A percentile compares a stretch with the other conserved stretches of the same genome.
These are phyloP conservation scores for Agrotis ipsilon DNA, from an alignment of 2,888 invertebrate species.

Conservation along the genomic window DNA sequence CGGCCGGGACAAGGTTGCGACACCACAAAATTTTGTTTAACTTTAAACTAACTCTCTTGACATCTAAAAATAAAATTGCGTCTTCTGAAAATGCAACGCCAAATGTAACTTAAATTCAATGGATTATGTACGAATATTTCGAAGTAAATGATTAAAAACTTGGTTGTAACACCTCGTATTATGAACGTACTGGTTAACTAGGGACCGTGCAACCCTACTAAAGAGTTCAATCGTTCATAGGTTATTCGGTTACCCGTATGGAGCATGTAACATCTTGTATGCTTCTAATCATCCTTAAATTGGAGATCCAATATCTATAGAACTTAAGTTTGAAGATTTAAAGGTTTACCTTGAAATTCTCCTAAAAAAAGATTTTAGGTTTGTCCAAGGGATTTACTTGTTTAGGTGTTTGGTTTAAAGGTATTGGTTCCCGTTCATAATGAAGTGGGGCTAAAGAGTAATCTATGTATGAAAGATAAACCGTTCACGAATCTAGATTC, in stretches of 20 bases:
- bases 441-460: not conserved
- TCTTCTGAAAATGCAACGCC: too few relatives aligned
- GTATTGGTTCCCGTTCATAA: not conserved
- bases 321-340: too few relatives aligned
- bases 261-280: not conserved
- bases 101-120: too few relatives aligned
- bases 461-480: not conserved
- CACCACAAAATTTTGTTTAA: too few relatives aligned
- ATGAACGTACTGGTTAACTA: not conserved
- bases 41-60: too few relatives aligned
- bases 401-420: not conserved
- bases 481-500: not conserved
- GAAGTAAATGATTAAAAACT: too few relatives aligned
- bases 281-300: not conserved
- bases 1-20: too few relatives aligned
- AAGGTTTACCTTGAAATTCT: too few relatives aligned
- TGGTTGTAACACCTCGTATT: too few relatives aligned
- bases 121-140: too few relatives aligned
- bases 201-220: not conserved
- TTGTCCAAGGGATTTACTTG: not conserved
- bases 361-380: too few relatives aligned
- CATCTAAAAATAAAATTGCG: too few relatives aligned
- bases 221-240: slow-evolving; percentile 10
- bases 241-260: slow-evolving; percentile 7
- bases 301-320: not conserved